Percentiles rank a stretch among this genome's conserved stretches.
Evolutionary conservation across 2,113 vertebrate species (phyloP).

Genomic region (Chascanopsetta lugubris): DNA sequence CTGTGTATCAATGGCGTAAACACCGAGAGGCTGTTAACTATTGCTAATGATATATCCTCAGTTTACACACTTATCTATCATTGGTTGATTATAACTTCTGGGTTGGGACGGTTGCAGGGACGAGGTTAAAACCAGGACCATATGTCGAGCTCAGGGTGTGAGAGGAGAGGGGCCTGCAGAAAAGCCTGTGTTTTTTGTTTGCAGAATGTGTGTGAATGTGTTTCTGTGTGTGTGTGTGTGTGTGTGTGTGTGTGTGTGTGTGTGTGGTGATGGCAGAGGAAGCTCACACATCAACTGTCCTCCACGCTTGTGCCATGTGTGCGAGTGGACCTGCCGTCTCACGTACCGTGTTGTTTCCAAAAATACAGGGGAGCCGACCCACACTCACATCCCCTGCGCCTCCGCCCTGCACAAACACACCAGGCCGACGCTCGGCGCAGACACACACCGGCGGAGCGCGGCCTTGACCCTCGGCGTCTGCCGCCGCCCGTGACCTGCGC

Average conservation of each 20-base stretch:
- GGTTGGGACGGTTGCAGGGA: conserved; percentile 56
- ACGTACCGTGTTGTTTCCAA: conserved; percentile 64
- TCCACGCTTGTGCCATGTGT: conserved; percentile 34
- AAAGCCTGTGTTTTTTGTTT: conserved; percentile 24
- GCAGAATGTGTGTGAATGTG: conserved; percentile 13
- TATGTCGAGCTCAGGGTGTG: conserved; percentile 43
- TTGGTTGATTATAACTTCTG: conserved; percentile 66
- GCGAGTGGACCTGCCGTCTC: conserved; percentile 51
- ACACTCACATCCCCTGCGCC: conserved; percentile 28
- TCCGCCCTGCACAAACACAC: conserved; percentile 44
- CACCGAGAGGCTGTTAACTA: conserved; percentile 66
- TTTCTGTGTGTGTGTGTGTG: conserved; percentile 10
- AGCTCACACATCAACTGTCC: conserved; percentile 30
- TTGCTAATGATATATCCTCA: conserved; percentile 73
- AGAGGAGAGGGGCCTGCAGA: conserved; percentile 18
- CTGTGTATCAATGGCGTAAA: conserved; percentile 72
- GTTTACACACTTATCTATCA: conserved; percentile 73
- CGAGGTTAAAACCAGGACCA: conserved; percentile 64
- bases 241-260: background rate
- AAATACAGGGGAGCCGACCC: conserved; percentile 62
- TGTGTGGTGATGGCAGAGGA: conserved; percentile 20
- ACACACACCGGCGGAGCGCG: conserved; percentile 60
- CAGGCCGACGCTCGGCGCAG: conserved; percentile 44
- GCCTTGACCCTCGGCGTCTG: conserved; percentile 61
- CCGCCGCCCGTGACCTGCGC: conserved; percentile 76